Conservation (phyloP, 2,113 vertebrate species). For the Istiophorus platypterus region DNA sequence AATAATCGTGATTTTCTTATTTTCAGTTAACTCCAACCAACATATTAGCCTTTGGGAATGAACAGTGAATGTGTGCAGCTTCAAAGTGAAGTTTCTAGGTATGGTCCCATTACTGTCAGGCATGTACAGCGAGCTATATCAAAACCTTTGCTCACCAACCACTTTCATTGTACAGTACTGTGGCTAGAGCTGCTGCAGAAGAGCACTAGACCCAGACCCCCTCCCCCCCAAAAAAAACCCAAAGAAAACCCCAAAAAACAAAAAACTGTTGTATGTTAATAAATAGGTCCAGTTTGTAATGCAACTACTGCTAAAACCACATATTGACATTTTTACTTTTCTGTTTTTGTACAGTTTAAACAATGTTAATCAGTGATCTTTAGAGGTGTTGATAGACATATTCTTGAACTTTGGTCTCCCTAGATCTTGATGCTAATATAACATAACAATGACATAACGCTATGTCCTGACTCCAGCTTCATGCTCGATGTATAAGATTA, state of each 20-base stretch:
- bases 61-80: neutral
- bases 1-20: no score
- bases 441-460: no score
- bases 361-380: neutral
- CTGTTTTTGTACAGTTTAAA: neutral
- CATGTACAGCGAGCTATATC: neutral
- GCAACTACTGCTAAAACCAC: neutral
- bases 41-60: no score
- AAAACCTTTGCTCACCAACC: neutral
- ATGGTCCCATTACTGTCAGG: neutral
- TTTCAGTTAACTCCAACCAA: no score
- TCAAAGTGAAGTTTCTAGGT: neutral
- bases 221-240: no score
- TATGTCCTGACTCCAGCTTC: neutral
- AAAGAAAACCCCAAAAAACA: no score
- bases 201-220: no score
- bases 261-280: no score
- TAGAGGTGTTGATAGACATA: no score
- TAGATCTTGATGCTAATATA: neutral
- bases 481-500: neutral
- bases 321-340: neutral
- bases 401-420: no score
- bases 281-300: no score
- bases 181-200: neutral
- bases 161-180: neutral